A percentile compares a stretch with the other conserved stretches of the same genome.
Conservation (phyloP, 2,113 vertebrate species). For the Paracanthobrama guichenoti region DNA sequence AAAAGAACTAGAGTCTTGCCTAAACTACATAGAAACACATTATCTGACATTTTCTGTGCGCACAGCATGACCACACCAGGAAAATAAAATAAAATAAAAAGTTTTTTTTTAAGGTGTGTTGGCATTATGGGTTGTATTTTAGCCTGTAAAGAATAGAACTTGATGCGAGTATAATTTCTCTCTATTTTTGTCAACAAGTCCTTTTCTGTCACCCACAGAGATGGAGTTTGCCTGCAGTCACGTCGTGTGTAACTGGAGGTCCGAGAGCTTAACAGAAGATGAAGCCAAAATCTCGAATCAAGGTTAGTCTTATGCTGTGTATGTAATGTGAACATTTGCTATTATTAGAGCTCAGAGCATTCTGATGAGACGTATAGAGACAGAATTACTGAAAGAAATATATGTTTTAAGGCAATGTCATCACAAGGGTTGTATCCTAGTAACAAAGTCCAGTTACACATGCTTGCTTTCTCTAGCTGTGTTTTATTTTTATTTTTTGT, state of each 20-base stretch:
- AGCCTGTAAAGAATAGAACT: background rate
- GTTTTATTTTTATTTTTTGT: no score
- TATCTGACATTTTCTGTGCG: background rate
- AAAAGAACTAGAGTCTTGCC: background rate
- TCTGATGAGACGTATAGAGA: background rate
- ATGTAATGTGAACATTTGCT: background rate
- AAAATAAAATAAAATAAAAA: no score
- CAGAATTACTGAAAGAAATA: background rate
- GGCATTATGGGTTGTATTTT: background rate
- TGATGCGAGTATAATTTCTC: background rate
- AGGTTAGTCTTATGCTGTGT: background rate
- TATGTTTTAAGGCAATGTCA: background rate
- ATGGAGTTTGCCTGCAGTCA: conserved; percentile 79
- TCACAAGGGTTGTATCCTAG: no score
- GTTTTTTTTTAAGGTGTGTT: background rate
- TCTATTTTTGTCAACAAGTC: background rate
- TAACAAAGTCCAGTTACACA: background rate
- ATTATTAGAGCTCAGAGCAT: background rate
- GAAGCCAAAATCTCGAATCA: conserved; percentile 18
- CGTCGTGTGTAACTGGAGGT: conserved; percentile 72
- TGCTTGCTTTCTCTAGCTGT: background rate
- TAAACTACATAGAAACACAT: background rate
- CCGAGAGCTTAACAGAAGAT: conserved; percentile 51
- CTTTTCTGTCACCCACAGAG: conserved; percentile 42
- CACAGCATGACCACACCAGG: background rate